These are phyloP conservation scores for Halocynthia roretzi DNA, from an alignment of 23 tunicate species.

Conservation along the genomic window DNA sequence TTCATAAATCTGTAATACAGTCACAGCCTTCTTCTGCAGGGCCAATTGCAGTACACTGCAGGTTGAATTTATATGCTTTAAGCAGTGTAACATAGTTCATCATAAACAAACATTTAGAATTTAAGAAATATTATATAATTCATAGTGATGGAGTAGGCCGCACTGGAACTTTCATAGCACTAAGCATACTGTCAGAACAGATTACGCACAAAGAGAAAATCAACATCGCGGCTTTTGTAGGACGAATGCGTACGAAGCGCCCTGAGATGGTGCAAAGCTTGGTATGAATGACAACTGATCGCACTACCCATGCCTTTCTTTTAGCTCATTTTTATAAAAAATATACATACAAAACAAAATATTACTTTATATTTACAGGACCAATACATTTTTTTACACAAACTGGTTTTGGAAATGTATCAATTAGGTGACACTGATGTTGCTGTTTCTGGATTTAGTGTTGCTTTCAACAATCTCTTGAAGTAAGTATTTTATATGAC, in stretches of 20 bases:
- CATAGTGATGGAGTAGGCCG: conserved; percentile 25
- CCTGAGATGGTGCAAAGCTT: conserved; percentile 28
- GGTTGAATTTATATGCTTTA: not conserved
- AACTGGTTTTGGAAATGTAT: conserved; percentile 40
- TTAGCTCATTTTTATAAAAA: not conserved
- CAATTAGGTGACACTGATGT: conserved; percentile 30
- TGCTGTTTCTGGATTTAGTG: conserved; percentile 35
- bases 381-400: conserved; percentile 60
- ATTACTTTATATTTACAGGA: conserved; percentile 2
- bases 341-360: not conserved
- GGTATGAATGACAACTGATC: not conserved
- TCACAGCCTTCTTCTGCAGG: not conserved
- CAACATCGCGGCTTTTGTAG: not conserved
- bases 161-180: conserved; percentile 24
- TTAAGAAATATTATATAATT: too few relatives aligned
- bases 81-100: too few relatives aligned
- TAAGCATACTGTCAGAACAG: not conserved
- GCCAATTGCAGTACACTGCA: conserved; percentile 31
- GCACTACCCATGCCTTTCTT: too few relatives aligned
- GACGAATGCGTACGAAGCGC: conserved; percentile 17
- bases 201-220: conserved; percentile 1
- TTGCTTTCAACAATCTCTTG: not conserved
- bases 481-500: not conserved
- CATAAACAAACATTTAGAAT: too few relatives aligned
- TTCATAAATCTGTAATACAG: conserved; percentile 1